Evolutionary conservation across 35 echinoderm and acorn worm genomes (phyloP), one percentile per base, ranked within the genome.

Genomic region (Acanthaster planci): DNA sequence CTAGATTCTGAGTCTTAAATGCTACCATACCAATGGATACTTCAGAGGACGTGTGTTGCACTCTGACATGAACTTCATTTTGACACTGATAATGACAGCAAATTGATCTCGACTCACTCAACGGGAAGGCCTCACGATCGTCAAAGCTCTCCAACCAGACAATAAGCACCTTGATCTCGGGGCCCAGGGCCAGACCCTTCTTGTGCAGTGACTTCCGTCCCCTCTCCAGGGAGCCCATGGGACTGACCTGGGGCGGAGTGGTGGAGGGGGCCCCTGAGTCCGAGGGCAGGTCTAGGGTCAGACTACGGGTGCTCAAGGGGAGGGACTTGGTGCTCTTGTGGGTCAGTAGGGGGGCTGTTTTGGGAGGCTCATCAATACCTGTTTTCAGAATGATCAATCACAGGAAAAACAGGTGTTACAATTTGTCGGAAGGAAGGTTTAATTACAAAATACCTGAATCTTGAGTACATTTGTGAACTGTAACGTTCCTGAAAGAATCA

Each of bases 61-160:
- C n/a, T n/a, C n/a, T n/a, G n/a, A n/a, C n/a, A n/a, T n/a, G n/a
- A n/a, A n/a, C n/a, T n/a, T n/a, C n/a, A n/a, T n/a, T n/a, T n/a
- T n/a, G n/a, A n/a, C n/a, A n/a, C n/a, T n/a, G n/a, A n/a, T n/a
- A n/a, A n/a, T n/a, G n/a, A n/a, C n/a, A n/a, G n/a, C n/a, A n/a
- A n/a, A n/a, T n/a, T n/a, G n/a, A n/a, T n/a, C 21, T 52, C 54
- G 9, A 51, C 84, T 91, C 80, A 99, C 96, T 75, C n/a, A 99
- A 40, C 16, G 96, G 96, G 35, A 99, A 99, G 15, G 81, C 76
- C 27, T 91, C 81, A 29, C 81, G 88, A 55, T 99, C 96, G 57
- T 94, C 96, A 94, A 94, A 99, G 76, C 88, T 91, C 84, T 99
- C 96, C 76, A 99, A 81, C 92, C 96, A 99, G 34, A 94, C 96